phyloP scores from a whole-genome alignment of 2,888 invertebrate genomes.

The Himalopsyche tibetana region DNA sequence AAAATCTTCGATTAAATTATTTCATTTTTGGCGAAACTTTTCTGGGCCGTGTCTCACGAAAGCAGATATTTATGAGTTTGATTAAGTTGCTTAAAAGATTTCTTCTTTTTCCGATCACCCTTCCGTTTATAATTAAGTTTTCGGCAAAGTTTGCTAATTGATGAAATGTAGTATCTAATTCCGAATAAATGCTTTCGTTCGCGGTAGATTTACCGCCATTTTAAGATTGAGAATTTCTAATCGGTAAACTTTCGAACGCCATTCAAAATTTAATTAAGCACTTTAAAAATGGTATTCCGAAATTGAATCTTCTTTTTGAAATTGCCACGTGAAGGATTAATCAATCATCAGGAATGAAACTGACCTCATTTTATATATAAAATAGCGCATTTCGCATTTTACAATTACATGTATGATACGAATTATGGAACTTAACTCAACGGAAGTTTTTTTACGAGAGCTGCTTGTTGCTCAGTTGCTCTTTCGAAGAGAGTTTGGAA shows the following conservation, averaged over 20 bases:
- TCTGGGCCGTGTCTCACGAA: neutral
- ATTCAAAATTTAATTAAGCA: neutral
- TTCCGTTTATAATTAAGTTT: conserved; percentile 61
- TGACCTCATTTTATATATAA: too few species aligned
- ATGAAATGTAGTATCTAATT: conserved; percentile 62
- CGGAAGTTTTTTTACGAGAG: too few species aligned
- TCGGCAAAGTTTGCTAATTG: conserved; percentile 64
- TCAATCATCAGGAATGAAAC: too few species aligned
- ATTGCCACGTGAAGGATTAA: too few species aligned
- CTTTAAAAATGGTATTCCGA: too few species aligned
- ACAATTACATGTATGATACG: too few species aligned
- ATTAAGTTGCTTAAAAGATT: conserved; percentile 49
- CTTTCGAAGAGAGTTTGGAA: too few species aligned
- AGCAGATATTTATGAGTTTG: conserved; percentile 46
- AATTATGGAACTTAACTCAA: too few species aligned
- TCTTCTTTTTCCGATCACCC: conserved; percentile 54
- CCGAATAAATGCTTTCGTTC: conserved; percentile 57
- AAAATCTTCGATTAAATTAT: neutral
- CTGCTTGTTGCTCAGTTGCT: too few species aligned
- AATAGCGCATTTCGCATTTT: too few species aligned
- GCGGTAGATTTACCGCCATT: conserved; percentile 55
- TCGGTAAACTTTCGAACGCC: neutral
- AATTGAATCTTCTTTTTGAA: too few species aligned
- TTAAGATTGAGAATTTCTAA: neutral
- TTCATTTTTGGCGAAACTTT: neutral